These are phyloP conservation scores for Amphiduros pacificus DNA, from an alignment of 2,888 invertebrate genomes.

Conservation along the genomic window DNA sequence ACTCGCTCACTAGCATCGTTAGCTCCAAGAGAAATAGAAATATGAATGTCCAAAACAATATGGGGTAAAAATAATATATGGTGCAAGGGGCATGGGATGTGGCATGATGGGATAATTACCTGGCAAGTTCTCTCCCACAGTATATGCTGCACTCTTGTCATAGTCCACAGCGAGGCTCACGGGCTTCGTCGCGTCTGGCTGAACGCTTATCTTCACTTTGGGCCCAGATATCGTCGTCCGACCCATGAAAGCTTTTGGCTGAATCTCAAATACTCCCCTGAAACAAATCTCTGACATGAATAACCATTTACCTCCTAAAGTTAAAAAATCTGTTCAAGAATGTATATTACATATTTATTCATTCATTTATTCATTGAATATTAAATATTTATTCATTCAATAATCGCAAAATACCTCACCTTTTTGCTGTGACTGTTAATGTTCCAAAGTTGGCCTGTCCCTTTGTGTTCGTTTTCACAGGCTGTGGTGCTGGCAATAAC, in stretches of 20 bases:
- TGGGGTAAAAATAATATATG: too few relatives aligned
- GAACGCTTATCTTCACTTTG: constrained; percentile 47
- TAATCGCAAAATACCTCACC: constrained; percentile 31
- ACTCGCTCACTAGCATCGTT: too few relatives aligned
- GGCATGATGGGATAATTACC: too few relatives aligned
- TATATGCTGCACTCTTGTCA: constrained; percentile 39
- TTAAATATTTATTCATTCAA: too few relatives aligned
- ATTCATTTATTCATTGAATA: too few relatives aligned
- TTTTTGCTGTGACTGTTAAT: constrained; percentile 43
- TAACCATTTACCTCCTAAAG: constrained; percentile 9
- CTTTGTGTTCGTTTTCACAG: constrained; percentile 44
- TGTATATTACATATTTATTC: too few relatives aligned
- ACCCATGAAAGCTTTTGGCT: constrained; percentile 49
- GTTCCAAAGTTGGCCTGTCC: constrained; percentile 53
- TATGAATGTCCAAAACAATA: too few relatives aligned
- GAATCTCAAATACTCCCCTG: constrained; percentile 55
- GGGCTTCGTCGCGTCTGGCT: constrained; percentile 50
- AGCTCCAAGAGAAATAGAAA: too few relatives aligned
- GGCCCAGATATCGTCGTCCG: constrained; percentile 42
- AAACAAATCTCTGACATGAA: constrained; percentile 20
- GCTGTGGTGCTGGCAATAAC: constrained; percentile 43
- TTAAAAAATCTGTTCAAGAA: background rate
- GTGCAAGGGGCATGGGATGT: too few relatives aligned
- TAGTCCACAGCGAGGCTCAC: constrained; percentile 44
- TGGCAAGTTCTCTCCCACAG: constrained; percentile 43